Percentiles rank a stretch among this genome's conserved stretches.
Evolutionary conservation across 2,797 vertebrate species (phyloP).

Genomic region (Pogoniulus pusillus): DNA sequence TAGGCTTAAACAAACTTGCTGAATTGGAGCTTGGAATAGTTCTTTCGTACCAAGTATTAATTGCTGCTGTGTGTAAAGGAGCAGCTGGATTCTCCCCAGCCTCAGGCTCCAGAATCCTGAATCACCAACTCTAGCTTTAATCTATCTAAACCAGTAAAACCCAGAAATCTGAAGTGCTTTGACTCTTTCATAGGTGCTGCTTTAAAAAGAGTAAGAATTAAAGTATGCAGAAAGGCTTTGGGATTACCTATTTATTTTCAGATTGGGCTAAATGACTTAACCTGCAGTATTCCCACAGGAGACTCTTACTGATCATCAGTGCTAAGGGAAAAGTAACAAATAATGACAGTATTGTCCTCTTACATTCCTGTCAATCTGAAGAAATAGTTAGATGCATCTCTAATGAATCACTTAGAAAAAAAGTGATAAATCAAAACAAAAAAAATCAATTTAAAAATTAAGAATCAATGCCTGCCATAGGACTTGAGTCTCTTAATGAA

Average conservation of each 20-base stretch:
- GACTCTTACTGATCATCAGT: background rate
- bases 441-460: background rate
- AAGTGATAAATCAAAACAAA: background rate
- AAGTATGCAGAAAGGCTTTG: background rate
- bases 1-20: background rate
- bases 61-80: background rate
- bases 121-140: background rate
- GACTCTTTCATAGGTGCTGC: background rate
- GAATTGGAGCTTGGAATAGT: background rate
- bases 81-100: background rate
- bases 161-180: background rate
- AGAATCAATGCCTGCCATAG: background rate
- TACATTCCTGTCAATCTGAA: background rate
- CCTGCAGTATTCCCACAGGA: background rate
- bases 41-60: background rate
- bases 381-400: background rate
- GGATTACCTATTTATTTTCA: background rate
- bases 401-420: conserved; percentile 21
- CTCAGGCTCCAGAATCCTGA: background rate
- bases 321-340: background rate
- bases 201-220: conserved; percentile 10
- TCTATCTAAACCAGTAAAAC: background rate
- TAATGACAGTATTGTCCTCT: background rate
- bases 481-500: background rate
- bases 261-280: background rate